Conservation (phyloP, 92 coral and sea anemone species). For the Virgularia gustaviana region DNA sequence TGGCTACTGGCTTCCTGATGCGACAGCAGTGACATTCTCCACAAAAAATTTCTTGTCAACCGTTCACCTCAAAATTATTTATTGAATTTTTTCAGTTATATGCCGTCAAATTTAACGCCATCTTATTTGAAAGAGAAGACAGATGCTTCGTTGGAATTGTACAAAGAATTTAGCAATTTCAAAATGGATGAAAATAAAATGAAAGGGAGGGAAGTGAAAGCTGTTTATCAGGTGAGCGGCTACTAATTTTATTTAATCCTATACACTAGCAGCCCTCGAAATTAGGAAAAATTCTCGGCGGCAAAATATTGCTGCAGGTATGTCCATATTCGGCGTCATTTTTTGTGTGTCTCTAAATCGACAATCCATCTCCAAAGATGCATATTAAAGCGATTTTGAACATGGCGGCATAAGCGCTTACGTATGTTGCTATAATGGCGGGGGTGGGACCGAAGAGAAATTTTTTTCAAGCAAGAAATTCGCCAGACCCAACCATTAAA, state of each 20-base stretch:
- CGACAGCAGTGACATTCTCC: too few relatives aligned
- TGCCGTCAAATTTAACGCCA: conserved; percentile 71
- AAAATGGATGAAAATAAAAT: conserved; percentile 59
- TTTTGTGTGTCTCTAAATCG: too few relatives aligned
- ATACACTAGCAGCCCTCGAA: neutral
- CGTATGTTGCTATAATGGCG: neutral
- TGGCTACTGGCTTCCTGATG: too few relatives aligned
- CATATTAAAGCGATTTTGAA: too few relatives aligned
- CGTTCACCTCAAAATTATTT: neutral
- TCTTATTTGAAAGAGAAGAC: conserved; percentile 64
- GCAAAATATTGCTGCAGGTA: too few relatives aligned
- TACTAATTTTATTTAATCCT: neutral
- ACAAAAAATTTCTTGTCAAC: neutral
- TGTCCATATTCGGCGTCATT: too few relatives aligned
- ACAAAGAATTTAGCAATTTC: conserved; percentile 50
- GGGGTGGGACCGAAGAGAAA: neutral
- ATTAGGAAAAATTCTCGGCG: too few relatives aligned
- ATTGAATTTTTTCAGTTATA: conserved; percentile 46
- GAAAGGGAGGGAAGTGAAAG: conserved; percentile 81
- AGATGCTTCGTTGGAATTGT: conserved; percentile 59
- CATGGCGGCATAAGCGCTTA: too few relatives aligned
- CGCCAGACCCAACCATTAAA: too few relatives aligned
- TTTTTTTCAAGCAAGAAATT: too few relatives aligned
- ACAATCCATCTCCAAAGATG: too few relatives aligned
- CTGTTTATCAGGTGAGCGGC: conserved; percentile 75